These are phyloP conservation scores for Palaemon carinicauda DNA, from an alignment of 1,140 invertebrate species.

Conservation along the genomic window DNA sequence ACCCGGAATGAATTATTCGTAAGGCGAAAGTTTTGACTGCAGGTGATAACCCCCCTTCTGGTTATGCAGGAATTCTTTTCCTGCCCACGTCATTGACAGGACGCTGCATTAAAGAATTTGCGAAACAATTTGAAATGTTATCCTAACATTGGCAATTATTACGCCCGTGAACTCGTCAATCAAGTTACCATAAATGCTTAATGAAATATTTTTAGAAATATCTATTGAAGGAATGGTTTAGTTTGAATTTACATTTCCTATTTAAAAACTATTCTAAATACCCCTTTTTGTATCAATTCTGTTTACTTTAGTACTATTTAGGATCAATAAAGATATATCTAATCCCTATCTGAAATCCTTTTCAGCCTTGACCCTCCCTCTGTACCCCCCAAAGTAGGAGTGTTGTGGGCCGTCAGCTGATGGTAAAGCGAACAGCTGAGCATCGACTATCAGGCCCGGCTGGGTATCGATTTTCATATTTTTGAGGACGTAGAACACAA, in stretches of 20 bases:
- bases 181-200: slow-evolving; percentile 18
- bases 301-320: not conserved
- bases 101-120: not conserved
- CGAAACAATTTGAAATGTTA: slow-evolving; percentile 27
- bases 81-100: not conserved
- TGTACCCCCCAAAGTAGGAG: slow-evolving; percentile 28
- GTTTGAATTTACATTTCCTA: not conserved
- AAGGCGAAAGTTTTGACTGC: not conserved
- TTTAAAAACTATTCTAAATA: not conserved
- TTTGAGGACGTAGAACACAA: not conserved
- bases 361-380: slow-evolving; percentile 26
- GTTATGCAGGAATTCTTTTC: not conserved
- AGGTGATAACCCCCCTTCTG: not conserved
- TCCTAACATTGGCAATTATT: slow-evolving; percentile 26
- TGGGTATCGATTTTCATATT: slow-evolving; percentile 48
- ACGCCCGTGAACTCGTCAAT: slow-evolving; percentile 46
- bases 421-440: slow-evolving; percentile 48
- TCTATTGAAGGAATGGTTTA: not conserved
- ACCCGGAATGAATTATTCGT: not conserved
- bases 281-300: not conserved
- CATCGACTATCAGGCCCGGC: slow-evolving; percentile 43
- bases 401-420: slow-evolving; percentile 55
- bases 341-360: slow-evolving; percentile 7
- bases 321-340: not conserved
- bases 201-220: not conserved